Evolutionary conservation across 2,113 vertebrate genomes (phyloP).

Genomic region (Aegithalos caudatus): DNA sequence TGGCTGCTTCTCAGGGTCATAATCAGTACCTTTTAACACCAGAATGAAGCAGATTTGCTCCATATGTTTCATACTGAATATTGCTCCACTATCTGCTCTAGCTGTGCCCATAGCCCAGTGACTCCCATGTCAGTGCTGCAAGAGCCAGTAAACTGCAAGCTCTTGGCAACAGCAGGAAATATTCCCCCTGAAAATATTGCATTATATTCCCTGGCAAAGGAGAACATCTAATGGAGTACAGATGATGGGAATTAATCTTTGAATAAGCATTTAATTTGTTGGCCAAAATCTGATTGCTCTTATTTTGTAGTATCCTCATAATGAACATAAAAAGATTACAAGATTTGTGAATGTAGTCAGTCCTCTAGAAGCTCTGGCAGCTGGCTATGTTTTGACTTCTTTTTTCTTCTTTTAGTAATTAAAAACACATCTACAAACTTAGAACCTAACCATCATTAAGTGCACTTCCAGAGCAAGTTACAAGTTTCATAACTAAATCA

Average conservation of each 20-base stretch:
- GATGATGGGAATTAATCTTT: constrained; percentile 67
- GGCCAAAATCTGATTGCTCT: constrained; percentile 42
- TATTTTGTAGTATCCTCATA: constrained; percentile 46
- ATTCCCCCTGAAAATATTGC: constrained; percentile 64
- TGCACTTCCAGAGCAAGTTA: background rate
- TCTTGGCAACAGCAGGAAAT: constrained; percentile 26
- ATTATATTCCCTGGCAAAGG: constrained; percentile 59
- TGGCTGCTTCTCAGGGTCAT: constrained; percentile 16
- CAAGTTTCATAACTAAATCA: background rate
- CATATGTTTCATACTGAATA: constrained; percentile 11
- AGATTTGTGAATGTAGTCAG: constrained; percentile 62
- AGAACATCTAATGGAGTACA: constrained; percentile 60
- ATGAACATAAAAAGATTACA: constrained; percentile 64
- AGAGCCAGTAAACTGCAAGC: constrained; percentile 50
- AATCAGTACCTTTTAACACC: constrained; percentile 41
- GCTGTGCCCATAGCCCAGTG: constrained; percentile 34
- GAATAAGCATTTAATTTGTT: constrained; percentile 64
- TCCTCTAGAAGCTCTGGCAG: constrained; percentile 54
- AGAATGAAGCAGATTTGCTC: constrained; percentile 36
- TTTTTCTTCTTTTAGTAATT: constrained; percentile 22
- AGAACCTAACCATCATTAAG: background rate
- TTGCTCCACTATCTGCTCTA: constrained; percentile 15
- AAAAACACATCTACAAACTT: constrained; percentile 29
- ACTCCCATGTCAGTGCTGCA: constrained; percentile 41
- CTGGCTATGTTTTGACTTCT: background rate